Evolutionary conservation across 2,888 invertebrate species (phyloP), one percentile per base, ranked within the genome.

Genomic region (Odontomyia ornata): DNA sequence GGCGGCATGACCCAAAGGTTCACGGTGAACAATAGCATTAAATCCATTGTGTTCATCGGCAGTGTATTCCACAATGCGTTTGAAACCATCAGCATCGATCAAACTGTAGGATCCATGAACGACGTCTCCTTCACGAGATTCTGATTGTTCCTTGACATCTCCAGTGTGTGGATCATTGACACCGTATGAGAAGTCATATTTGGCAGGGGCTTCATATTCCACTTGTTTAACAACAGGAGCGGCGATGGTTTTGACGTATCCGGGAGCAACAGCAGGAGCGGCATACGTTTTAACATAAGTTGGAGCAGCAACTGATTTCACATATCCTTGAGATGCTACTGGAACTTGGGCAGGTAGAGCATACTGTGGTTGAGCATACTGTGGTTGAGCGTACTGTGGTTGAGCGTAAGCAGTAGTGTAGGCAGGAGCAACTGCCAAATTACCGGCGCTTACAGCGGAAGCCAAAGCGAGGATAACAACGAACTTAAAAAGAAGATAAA

Each of bases 31-130:
- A 52, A 89, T 87, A 64, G 89, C 89, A 82, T 89, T 89, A 83
- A 89, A 89, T 79, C 89, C 89, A 78, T 88, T 88, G 80, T 88
- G 83, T 79, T 87, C 86, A 82, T 89, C 89, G 76, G 89, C 89
- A 27, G 88, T 88, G 82, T 89, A 89, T 76, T 89, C 88, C 0
- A 89, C 89, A 28, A 87, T 88, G 79, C 89, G 87, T 82, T 87
- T 88, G 81, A 84, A 88, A 71, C 89, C 89, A 83, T 89, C 89
- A 79, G 89, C 83, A 82, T 89, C 89, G 47, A 89, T 83, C 3
- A 89, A 84, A 76, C 88, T 88, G 82, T 89, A 89, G 71, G 87
- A 86, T 60, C 89, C 89, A 78, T 88, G 86, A 23, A 89, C 89
- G 80, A 86, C 87, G 81, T 88, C 88, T 43, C 89, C 89, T 79